phyloP scores from a whole-genome alignment of 2,797 vertebrate species.

The Chelonia mydas region DNA sequence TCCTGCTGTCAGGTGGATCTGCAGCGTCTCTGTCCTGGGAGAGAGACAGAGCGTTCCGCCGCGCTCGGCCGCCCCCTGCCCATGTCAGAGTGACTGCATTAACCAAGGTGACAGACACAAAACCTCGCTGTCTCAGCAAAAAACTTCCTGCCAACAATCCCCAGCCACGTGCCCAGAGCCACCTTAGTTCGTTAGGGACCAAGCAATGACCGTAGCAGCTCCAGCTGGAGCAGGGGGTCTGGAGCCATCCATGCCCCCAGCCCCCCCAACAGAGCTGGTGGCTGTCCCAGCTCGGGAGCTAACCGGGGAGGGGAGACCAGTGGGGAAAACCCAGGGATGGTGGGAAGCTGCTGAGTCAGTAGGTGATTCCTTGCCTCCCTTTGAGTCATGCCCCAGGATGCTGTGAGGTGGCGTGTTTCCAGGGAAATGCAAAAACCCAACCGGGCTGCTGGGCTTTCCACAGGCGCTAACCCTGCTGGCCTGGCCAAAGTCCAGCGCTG shows the following conservation, averaged over 20 bases:
- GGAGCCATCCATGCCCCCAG: too few species aligned
- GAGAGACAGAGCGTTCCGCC: neutral
- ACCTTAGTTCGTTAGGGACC: neutral
- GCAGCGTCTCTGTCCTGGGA: neutral
- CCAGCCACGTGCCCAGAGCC: too few species aligned
- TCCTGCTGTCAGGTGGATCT: neutral
- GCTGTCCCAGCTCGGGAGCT: too few species aligned
- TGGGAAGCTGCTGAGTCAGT: neutral
- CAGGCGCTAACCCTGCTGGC: neutral
- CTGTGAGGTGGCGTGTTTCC: neutral
- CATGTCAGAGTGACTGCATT: conserved; percentile 4
- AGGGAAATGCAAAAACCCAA: neutral
- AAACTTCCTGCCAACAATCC: neutral
- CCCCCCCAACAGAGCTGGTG: too few species aligned
- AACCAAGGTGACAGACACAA: conserved; percentile 42
- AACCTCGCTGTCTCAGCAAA: conserved; percentile 30
- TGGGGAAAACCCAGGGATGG: neutral
- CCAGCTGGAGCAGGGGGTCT: too few species aligned
- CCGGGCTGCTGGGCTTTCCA: neutral
- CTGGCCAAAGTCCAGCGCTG: neutral
- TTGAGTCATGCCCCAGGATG: neutral
- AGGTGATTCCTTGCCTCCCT: neutral
- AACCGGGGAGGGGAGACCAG: neutral
- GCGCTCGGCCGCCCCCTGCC: neutral
- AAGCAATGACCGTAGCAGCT: neutral